Conservation (phyloP, 2,888 invertebrate genomes). For the Andrena minutula region DNA sequence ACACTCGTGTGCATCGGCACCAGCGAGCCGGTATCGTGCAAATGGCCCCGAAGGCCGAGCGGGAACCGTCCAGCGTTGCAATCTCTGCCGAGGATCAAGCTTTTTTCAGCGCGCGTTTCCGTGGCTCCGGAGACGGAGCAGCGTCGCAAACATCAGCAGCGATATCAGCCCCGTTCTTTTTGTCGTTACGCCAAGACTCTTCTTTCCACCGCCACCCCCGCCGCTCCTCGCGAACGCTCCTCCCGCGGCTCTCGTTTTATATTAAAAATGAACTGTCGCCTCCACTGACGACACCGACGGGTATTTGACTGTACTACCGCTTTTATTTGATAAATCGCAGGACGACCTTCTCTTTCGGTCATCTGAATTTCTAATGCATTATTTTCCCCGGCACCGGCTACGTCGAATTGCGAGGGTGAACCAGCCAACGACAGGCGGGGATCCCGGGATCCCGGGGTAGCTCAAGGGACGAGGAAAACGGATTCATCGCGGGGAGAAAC, state of each 20-base stretch:
- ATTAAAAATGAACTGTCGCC: conserved; percentile 85
- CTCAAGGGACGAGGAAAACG: conserved; percentile 43
- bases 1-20: conserved; percentile 20
- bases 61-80: conserved; percentile 43
- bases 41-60: conserved; percentile 31
- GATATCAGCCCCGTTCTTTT: conserved; percentile 68
- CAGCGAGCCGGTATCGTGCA: conserved; percentile 27
- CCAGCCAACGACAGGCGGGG: conserved; percentile 48
- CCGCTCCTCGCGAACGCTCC: conserved; percentile 18
- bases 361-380: conserved; percentile 85
- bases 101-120: conserved; percentile 51
- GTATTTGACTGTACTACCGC: conserved; percentile 83
- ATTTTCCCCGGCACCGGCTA: conserved; percentile 72
- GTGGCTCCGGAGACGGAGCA: conserved; percentile 45
- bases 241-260: conserved; percentile 75
- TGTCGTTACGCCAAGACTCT: conserved; percentile 57
- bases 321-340: conserved; percentile 83
- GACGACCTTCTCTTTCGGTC: conserved; percentile 81
- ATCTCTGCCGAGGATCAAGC: conserved; percentile 56
- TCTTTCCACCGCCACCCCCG: not conserved
- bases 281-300: conserved; percentile 83
- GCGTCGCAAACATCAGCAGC: conserved; percentile 51
- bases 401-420: conserved; percentile 64
- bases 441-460: conserved; percentile 47
- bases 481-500: conserved; percentile 14